Base-by-base conservation (phyloP, 2,888 invertebrate genomes). In the Drosophila tanythrix region DNA sequence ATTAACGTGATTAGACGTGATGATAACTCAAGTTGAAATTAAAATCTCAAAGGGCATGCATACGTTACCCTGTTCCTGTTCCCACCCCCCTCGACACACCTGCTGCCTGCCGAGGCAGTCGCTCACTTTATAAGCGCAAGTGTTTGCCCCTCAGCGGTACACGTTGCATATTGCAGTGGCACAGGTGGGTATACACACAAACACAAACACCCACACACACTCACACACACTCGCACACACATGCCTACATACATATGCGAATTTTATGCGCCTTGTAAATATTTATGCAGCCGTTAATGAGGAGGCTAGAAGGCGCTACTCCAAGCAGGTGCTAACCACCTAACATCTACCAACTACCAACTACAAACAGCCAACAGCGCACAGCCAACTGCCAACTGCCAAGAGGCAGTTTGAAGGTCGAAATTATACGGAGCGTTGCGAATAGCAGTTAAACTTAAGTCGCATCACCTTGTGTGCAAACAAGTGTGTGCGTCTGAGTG, bases 231-330 rank as follows among this genome's bases (percentile, higher is more conserved):
- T 7, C 6, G 3, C 15, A 15, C 36, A 36, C 36, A 36, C 7
- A 15, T 7, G 7, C 15, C 7, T 1, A 21, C 21, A 21, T 4
- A 51, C 53, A 27, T 70, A 55, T 61, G 50, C 70, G 74, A 48
- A 63, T 71, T 77, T 70, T 86, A 80, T 90, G 84, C 73, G 63
- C 74, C 86, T 82, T 89, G 87, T 89, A 87, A 87, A 87, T 90
- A 90, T 90, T 90, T 87, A 87, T 89, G 88, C 90, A 81, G 53
- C 69, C 78, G 73, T 77, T 87, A 90, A 87, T 87, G 90, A 87
- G 77, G 81, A 82, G 74, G 58, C 83, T 55, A 68, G 68, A 65
- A 78, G 21, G 59, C 61, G 64, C 63, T 68, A 51, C 79, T 73
- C 51, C 63, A 64, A 74, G 66, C 64, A 82, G 74, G 74, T 77